These are phyloP conservation scores for Eidolon dupreanum DNA, from an alignment of 2,797 vertebrate genomes.

Conservation along the genomic window DNA sequence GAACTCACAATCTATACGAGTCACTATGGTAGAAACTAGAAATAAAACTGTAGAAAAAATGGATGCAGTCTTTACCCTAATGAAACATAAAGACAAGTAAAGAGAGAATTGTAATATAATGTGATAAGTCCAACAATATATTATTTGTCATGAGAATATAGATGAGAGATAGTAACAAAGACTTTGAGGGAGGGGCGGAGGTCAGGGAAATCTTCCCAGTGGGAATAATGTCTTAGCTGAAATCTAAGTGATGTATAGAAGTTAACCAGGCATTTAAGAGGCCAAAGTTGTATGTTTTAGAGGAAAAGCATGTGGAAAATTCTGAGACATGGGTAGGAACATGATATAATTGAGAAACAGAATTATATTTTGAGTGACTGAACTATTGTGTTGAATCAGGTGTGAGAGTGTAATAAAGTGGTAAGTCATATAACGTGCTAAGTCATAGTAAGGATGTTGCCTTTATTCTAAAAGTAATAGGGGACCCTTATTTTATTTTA, in stretches of 20 bases:
- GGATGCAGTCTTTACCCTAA: neutral
- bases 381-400: neutral
- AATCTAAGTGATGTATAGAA: neutral
- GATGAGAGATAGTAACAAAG: neutral
- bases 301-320: neutral
- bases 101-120: neutral
- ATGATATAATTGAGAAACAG: neutral
- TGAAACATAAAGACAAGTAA: neutral
- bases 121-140: neutral
- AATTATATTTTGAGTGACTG: neutral
- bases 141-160: neutral
- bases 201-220: neutral
- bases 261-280: neutral
- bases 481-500: neutral
- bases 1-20: neutral
- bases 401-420: neutral
- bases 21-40: neutral
- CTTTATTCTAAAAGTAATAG: neutral
- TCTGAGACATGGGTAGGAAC: neutral
- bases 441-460: neutral
- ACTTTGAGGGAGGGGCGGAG: neutral
- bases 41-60: conserved; percentile 1
- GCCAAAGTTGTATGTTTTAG: neutral
- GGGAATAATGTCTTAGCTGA: neutral
- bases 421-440: neutral